Evolutionary conservation across 1,140 invertebrate genomes (phyloP).

Genomic region (Drosophila pectinifera): DNA sequence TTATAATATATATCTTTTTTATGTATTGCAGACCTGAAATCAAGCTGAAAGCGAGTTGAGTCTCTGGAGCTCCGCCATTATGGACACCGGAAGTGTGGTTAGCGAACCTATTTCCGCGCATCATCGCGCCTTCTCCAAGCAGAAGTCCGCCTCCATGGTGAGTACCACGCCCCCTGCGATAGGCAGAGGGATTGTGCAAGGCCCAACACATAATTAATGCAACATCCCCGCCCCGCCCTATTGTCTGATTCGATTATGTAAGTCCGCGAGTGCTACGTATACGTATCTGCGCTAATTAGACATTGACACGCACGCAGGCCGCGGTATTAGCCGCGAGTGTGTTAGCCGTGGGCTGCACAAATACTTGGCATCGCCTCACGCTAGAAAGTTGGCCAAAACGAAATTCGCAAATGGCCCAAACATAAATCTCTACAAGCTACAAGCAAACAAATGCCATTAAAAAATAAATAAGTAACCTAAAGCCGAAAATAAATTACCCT

Average conservation of each 20-base stretch:
- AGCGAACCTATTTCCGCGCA: slow-evolving; percentile 84
- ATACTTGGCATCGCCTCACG: slow-evolving; percentile 76
- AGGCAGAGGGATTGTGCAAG: slow-evolving; percentile 34
- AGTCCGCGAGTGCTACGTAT: slow-evolving; percentile 48
- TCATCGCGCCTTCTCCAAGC: slow-evolving; percentile 84
- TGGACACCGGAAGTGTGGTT: slow-evolving; percentile 83
- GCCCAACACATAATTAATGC: slow-evolving; percentile 46
- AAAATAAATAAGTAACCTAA: slow-evolving; percentile 31
- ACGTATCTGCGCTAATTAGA: slow-evolving; percentile 65
- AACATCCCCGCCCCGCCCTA: slow-evolving; percentile 35
- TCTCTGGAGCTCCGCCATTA: slow-evolving; percentile 31
- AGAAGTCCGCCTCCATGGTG: slow-evolving; percentile 84
- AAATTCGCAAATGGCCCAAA: slow-evolving; percentile 61
- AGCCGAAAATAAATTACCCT: slow-evolving; percentile 23
- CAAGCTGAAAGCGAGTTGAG: background rate
- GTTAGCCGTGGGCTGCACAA: slow-evolving; percentile 10
- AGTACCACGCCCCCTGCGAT: slow-evolving; percentile 39
- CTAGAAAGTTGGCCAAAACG: slow-evolving; percentile 79
- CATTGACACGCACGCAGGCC: slow-evolving; percentile 57
- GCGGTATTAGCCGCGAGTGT: slow-evolving; percentile 8
- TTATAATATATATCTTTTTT: slow-evolving; percentile 1
- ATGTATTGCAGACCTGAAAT: slow-evolving; percentile 37
- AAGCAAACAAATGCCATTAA: slow-evolving; percentile 29
- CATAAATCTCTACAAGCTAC: slow-evolving; percentile 22
- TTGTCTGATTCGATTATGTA: slow-evolving; percentile 78